These are phyloP conservation scores for Dicrurus megarhynchus DNA, from an alignment of 2,113 vertebrate species.

Conservation along the genomic window DNA sequence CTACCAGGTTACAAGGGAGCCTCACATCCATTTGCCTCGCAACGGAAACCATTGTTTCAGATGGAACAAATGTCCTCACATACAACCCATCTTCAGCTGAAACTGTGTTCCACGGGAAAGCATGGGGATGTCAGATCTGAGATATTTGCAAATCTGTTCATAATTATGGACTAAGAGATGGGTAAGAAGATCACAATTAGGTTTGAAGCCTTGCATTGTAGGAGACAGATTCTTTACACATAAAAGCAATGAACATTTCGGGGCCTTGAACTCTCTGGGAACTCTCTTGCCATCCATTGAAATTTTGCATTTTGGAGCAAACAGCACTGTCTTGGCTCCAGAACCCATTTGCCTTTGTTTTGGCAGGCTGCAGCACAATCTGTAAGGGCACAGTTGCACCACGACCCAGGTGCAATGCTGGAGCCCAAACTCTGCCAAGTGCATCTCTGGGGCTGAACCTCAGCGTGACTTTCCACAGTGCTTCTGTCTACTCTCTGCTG, in stretches of 20 bases:
- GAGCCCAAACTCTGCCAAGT: not conserved
- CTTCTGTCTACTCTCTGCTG: not conserved
- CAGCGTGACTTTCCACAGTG: not conserved
- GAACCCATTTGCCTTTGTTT: not conserved
- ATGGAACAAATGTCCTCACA: not conserved
- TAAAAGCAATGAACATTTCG: not conserved
- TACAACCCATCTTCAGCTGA: not conserved
- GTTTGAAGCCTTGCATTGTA: not conserved
- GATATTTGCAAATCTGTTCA: not conserved
- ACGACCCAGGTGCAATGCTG: rapidly evolving
- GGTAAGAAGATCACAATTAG: not conserved
- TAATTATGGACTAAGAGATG: not conserved
- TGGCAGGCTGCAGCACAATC: not conserved
- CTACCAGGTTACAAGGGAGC: not conserved
- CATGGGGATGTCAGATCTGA: not conserved
- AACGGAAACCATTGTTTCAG: not conserved
- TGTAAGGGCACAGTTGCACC: not conserved
- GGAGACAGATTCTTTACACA: not conserved
- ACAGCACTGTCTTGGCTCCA: not conserved
- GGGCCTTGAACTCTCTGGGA: not conserved
- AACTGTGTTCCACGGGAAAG: not conserved
- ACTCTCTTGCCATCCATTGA: not conserved
- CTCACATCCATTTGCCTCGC: not conserved
- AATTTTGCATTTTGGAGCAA: not conserved
- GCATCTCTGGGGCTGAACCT: not conserved